Percentiles rank a stretch among this genome's conserved stretches.
Conservation (phyloP, 2,797 vertebrate genomes). For the Molossus alvarezi region DNA sequence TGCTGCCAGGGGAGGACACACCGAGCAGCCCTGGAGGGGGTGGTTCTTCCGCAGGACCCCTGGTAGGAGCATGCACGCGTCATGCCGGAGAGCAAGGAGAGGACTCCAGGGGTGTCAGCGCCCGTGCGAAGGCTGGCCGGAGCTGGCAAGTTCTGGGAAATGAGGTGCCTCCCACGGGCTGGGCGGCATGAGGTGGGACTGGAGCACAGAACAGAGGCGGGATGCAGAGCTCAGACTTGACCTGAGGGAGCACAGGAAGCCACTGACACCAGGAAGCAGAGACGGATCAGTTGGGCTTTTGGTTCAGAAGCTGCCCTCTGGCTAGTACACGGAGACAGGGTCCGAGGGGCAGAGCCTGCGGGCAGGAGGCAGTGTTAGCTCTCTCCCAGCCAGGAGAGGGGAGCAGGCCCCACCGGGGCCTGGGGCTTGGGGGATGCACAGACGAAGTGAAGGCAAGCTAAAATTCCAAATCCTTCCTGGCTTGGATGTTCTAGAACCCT, state of each 20-base stretch:
- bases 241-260: not conserved
- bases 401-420: not conserved
- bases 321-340: not conserved
- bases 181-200: no score
- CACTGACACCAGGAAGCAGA: not conserved
- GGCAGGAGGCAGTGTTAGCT: not conserved
- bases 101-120: not conserved
- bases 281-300: not conserved
- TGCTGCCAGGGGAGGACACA: rapidly evolving
- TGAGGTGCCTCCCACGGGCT: not conserved
- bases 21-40: not conserved
- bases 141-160: not conserved
- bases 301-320: not conserved
- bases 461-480: not conserved
- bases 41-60: rapidly evolving
- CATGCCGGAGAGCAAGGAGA: not conserved
- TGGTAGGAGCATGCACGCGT: not conserved
- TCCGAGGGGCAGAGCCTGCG: not conserved
- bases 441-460: not conserved
- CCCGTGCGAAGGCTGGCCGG: not conserved
- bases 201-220: not conserved
- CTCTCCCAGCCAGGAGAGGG: not conserved
- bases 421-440: not conserved
- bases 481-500: not conserved
- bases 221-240: not conserved